These are phyloP conservation scores for Agapetus fuscipes DNA, from an alignment of 2,888 invertebrate species.

Conservation along the genomic window DNA sequence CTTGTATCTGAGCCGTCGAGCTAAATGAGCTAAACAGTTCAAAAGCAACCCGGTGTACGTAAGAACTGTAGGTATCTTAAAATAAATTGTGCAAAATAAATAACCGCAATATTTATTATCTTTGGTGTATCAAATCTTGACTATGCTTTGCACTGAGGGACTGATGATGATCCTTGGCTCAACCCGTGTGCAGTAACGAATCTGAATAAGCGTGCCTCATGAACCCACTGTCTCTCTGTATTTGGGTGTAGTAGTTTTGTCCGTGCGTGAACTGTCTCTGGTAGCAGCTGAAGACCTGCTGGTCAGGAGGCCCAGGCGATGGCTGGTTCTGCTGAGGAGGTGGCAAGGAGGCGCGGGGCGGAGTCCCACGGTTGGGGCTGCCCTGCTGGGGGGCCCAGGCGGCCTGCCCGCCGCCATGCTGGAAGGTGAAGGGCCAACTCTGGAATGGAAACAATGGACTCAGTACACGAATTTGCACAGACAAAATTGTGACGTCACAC, in stretches of 20 bases:
- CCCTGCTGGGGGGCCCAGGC: constrained; percentile 28
- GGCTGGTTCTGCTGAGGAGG: constrained; percentile 25
- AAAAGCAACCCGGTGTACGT: too few species aligned
- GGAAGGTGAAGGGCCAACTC: constrained; percentile 79
- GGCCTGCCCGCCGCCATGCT: constrained; percentile 50
- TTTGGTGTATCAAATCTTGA: too few species aligned
- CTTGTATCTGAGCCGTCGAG: too few species aligned
- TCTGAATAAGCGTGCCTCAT: constrained; percentile 17
- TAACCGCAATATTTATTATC: too few species aligned
- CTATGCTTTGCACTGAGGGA: too few species aligned
- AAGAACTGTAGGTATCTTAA: too few species aligned
- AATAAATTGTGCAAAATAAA: too few species aligned
- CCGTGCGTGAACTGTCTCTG: constrained; percentile 17
- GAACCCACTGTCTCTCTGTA: constrained; percentile 15
- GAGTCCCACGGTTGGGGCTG: constrained; percentile 29
- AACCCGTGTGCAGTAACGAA: constrained; percentile 16
- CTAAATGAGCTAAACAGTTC: too few species aligned
- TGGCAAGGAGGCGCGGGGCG: constrained; percentile 11
- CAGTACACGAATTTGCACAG: too few species aligned
- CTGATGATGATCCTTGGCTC: too few species aligned
- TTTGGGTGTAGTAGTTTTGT: constrained; percentile 18
- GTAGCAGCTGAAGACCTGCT: constrained; percentile 15
- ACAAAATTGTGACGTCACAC: too few species aligned
- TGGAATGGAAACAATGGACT: constrained; percentile 37
- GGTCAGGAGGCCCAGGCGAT: constrained; percentile 18